Percentiles rank a stretch among this genome's conserved stretches.
Evolutionary conservation across 1,140 invertebrate species (phyloP).

Genomic region (Drosophila nannoptera): DNA sequence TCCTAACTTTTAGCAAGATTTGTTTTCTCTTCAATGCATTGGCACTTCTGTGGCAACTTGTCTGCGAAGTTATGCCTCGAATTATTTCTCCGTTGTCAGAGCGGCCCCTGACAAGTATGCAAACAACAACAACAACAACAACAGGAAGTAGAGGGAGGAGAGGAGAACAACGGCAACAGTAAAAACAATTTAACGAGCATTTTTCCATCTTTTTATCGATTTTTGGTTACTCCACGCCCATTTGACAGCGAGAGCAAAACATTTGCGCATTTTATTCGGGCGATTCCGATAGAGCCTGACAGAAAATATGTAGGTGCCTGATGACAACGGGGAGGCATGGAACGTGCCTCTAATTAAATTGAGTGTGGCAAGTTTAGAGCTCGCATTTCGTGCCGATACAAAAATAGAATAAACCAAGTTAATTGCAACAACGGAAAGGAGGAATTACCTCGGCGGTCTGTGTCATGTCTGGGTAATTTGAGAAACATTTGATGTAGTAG

Average conservation of each 20-base stretch:
- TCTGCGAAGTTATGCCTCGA: conserved; percentile 51
- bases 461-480: no score
- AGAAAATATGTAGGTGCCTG: conserved; percentile 44
- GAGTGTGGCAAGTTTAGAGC: conserved; percentile 24
- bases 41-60: conserved; percentile 36
- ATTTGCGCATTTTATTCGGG: conserved; percentile 1
- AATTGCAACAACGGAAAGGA: no score
- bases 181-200: conserved; percentile 46
- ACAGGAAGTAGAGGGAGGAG: neutral
- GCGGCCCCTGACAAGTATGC: conserved; percentile 11
- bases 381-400: neutral
- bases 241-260: no score
- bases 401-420: neutral
- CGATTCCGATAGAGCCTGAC: conserved; percentile 6
- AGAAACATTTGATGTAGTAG: no score
- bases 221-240: conserved; percentile 5
- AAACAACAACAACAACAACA: neutral
- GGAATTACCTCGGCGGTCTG: no score
- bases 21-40: conserved; percentile 11
- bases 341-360: conserved; percentile 61
- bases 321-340: conserved; percentile 37
- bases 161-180: no score
- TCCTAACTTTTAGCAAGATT: neutral
- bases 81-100: conserved; percentile 31
- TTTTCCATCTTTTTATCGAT: conserved; percentile 57